Conservation (phyloP, 2,113 vertebrate genomes). For the Lepus europaeus region DNA sequence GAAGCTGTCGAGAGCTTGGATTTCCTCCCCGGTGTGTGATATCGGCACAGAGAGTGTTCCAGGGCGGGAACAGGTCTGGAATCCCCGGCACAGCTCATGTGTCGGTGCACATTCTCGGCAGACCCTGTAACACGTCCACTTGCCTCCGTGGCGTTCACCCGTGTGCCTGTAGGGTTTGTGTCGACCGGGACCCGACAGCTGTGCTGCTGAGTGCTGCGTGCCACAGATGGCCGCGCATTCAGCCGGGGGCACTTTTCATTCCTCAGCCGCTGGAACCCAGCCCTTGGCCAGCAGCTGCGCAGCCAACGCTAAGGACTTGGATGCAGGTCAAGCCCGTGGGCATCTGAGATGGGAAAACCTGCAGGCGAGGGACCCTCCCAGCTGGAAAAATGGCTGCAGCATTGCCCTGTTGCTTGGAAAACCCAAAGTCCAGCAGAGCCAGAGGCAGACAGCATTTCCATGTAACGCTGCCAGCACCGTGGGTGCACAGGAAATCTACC, state of each 20-base stretch:
- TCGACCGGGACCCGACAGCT: neutral
- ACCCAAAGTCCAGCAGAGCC: neutral
- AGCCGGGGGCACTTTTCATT: conserved; percentile 20
- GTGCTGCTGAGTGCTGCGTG: conserved; percentile 20
- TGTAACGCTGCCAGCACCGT: neutral
- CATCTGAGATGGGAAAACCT: neutral
- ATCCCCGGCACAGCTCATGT: neutral
- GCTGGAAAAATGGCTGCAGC: neutral
- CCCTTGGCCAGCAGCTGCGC: conserved; percentile 45
- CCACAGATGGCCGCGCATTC: neutral
- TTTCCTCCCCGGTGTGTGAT: neutral
- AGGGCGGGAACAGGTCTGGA: neutral
- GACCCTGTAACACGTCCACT: neutral
- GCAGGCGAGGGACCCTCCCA: neutral
- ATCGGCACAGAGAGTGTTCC: neutral
- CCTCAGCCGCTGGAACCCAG: neutral
- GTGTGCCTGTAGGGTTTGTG: neutral
- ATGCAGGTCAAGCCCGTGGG: neutral
- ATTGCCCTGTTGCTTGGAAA: neutral
- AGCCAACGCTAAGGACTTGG: neutral
- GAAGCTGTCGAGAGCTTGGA: neutral
- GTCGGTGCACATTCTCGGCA: neutral
- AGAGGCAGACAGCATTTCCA: neutral
- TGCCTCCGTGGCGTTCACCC: neutral
- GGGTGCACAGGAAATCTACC: neutral